A percentile compares a stretch with the other conserved stretches of the same genome.
Evolutionary conservation across 2,113 vertebrate species (phyloP).

Genomic region (Rhea americana): DNA sequence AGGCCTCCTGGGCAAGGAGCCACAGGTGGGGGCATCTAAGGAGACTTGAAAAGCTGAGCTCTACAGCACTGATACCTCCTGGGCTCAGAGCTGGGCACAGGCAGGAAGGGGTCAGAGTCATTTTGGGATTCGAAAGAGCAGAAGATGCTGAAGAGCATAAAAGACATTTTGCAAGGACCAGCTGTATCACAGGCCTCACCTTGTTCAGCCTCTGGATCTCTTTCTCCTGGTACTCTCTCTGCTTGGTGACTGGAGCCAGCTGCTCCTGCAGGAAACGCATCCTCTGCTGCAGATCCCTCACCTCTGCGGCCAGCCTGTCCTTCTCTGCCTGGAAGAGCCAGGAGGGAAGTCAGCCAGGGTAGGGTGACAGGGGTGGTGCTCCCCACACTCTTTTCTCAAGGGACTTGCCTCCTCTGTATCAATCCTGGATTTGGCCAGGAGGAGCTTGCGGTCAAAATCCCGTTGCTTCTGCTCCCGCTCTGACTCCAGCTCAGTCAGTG

Average conservation of each 20-base stretch:
- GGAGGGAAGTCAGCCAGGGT: not conserved
- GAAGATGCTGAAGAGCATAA: not conserved
- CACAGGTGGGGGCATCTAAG: not conserved
- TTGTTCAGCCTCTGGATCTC: constrained; percentile 96
- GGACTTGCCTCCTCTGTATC: constrained; percentile 90
- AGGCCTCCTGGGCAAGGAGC: not conserved
- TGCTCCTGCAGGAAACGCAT: constrained; percentile 92
- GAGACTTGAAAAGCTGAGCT: not conserved
- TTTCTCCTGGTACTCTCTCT: constrained; percentile 95
- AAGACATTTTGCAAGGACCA: not conserved
- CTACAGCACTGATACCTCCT: not conserved
- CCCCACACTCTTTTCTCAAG: not conserved
- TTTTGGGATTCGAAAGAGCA: not conserved
- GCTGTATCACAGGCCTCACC: constrained; percentile 57
- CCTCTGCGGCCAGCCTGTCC: constrained; percentile 87
- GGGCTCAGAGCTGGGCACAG: not conserved
- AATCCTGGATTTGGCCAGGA: constrained; percentile 94
- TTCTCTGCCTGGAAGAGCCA: constrained; percentile 83
- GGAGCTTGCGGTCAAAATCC: constrained; percentile 95
- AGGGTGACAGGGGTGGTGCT: not conserved
- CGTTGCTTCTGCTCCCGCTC: constrained; percentile 93
- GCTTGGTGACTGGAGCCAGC: constrained; percentile 88
- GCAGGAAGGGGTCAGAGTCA: not conserved
- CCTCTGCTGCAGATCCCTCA: constrained; percentile 91
- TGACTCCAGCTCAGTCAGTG: constrained; percentile 85